A percentile compares a stretch with the other conserved stretches of the same genome.
phyloP scores from a whole-genome alignment of 2,113 vertebrate genomes.

The Grammomys dolichurus region DNA sequence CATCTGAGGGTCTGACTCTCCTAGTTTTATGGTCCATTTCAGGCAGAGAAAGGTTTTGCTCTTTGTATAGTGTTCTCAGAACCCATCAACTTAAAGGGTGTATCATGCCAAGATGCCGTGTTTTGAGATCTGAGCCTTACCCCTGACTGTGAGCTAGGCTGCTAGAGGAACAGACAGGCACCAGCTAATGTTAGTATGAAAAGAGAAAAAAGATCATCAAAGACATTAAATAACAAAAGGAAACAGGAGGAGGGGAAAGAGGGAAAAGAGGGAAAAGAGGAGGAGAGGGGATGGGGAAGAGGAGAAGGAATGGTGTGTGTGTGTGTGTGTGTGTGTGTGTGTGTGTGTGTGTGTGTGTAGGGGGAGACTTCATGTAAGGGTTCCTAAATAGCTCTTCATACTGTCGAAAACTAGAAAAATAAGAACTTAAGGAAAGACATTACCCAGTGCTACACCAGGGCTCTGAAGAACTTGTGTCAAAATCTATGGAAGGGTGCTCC shows the following conservation, averaged over 20 bases:
- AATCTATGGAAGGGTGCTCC: neutral
- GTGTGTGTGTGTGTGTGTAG: neutral
- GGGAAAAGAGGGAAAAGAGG: neutral
- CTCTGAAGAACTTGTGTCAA: neutral
- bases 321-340: no score
- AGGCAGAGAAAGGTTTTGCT: neutral
- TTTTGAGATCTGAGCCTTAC: neutral
- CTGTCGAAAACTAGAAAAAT: constrained; percentile 14
- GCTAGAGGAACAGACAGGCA: neutral
- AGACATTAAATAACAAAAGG: neutral
- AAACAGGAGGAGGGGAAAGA: no score
- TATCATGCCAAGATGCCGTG: neutral
- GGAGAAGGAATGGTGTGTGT: no score
- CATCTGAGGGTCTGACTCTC: neutral
- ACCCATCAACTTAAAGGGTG: neutral
- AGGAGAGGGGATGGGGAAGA: no score
- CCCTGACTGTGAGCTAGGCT: neutral
- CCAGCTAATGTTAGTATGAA: neutral
- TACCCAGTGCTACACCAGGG: no score
- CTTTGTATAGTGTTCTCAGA: neutral
- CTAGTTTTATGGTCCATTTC: neutral
- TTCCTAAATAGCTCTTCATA: neutral
- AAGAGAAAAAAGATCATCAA: neutral
- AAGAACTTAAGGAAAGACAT: neutral
- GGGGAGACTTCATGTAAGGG: neutral